Conservation (phyloP, 2,888 invertebrate species). For the Ptilodon capucinus region DNA sequence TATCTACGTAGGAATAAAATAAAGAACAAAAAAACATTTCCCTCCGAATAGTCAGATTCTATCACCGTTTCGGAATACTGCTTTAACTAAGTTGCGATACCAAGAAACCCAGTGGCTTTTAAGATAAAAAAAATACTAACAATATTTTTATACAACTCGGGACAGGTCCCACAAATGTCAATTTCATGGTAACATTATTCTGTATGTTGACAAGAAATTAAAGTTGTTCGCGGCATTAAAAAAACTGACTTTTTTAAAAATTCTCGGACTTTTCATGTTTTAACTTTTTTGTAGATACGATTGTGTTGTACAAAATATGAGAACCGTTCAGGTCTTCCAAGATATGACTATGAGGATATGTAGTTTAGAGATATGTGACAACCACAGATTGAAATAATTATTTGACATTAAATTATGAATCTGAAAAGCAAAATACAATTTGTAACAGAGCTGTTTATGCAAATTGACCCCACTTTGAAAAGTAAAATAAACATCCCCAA, state of each 20-base stretch:
- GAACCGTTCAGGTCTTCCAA: no score
- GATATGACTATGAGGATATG: no score
- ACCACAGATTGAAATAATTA: neutral
- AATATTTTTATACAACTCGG: constrained; percentile 11
- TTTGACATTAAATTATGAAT: constrained; percentile 2
- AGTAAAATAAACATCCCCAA: constrained; percentile 20
- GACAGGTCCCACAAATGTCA: neutral
- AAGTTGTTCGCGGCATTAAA: constrained; percentile 39
- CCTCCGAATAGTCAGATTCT: no score
- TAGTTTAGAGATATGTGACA: no score
- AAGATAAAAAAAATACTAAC: no score
- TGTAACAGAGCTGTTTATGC: constrained; percentile 8
- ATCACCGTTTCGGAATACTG: no score
- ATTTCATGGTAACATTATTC: neutral
- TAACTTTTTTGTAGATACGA: constrained; percentile 6
- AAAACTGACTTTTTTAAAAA: constrained; percentile 50
- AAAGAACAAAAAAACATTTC: no score
- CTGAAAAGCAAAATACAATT: constrained; percentile 4
- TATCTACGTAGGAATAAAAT: no score
- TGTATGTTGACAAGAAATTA: constrained; percentile 60
- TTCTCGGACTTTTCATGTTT: constrained; percentile 36
- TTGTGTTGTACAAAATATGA: no score
- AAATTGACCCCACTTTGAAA: constrained; percentile 18
- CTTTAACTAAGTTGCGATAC: no score
- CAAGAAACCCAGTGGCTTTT: no score